These are phyloP conservation scores for Myiozetetes cayanensis DNA, from an alignment of 2,113 vertebrate genomes.

Conservation along the genomic window DNA sequence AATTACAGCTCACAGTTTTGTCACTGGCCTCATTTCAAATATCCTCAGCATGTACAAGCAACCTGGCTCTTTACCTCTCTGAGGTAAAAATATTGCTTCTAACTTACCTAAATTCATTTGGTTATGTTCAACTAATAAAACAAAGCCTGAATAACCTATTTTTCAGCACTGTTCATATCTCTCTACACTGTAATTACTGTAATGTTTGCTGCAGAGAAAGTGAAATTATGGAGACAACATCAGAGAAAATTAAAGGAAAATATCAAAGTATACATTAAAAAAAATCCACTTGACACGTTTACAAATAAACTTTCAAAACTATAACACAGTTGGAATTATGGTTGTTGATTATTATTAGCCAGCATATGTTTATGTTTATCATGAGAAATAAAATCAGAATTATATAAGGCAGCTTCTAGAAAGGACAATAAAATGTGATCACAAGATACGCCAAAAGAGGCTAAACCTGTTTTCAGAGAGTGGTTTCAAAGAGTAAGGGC, in stretches of 20 bases:
- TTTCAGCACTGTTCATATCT: constrained; percentile 13
- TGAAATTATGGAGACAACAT: constrained; percentile 17
- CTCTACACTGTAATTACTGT: constrained; percentile 31
- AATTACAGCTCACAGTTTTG: not conserved
- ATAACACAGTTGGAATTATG: not conserved
- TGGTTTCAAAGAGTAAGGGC: not conserved
- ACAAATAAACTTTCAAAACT: constrained; percentile 55
- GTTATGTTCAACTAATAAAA: not conserved
- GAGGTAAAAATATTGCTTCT: not conserved
- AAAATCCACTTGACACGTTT: constrained; percentile 25
- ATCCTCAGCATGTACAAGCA: not conserved
- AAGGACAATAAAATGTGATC: not conserved
- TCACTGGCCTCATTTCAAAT: not conserved
- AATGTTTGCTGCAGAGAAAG: constrained; percentile 12
- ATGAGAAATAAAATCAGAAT: not conserved
- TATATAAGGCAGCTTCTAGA: not conserved
- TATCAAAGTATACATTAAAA: not conserved
- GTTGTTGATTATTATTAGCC: not conserved
- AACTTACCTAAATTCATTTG: not conserved
- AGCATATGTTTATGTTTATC: not conserved
- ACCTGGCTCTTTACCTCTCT: not conserved
- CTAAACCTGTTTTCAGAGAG: not conserved
- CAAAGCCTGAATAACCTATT: not conserved
- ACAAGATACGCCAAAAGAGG: not conserved
- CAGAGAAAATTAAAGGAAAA: constrained; percentile 15